Conservation (phyloP, 1,140 invertebrate genomes). For the Triops longicaudatus region DNA sequence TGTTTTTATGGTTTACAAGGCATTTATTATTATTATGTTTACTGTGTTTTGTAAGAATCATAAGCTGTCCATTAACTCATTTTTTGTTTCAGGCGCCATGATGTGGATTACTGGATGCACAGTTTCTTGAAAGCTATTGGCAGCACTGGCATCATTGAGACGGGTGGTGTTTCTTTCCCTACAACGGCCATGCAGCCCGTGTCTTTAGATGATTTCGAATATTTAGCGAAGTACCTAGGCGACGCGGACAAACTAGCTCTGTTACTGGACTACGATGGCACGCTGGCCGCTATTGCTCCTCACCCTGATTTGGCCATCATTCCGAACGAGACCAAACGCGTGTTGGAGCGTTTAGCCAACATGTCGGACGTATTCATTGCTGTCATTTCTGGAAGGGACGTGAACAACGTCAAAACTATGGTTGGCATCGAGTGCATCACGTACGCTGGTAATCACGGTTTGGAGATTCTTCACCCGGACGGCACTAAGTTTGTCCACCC, state of each 20-base stretch:
- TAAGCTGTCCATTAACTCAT: too few species aligned
- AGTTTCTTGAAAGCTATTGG: conserved; percentile 63
- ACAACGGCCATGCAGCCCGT: conserved; percentile 63
- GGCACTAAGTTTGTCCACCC: conserved; percentile 83
- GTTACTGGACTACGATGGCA: conserved; percentile 81
- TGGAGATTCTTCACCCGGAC: conserved; percentile 81
- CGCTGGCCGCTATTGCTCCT: conserved; percentile 74
- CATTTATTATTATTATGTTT: too few species aligned
- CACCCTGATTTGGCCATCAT: conserved; percentile 79
- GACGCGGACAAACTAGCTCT: conserved; percentile 74
- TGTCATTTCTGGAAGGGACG: conserved; percentile 74
- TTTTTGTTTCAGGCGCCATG: conserved; percentile 42
- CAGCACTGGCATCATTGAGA: conserved; percentile 16
- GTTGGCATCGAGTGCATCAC: conserved; percentile 81
- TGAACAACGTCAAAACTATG: conserved; percentile 81
- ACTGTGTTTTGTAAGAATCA: too few species aligned
- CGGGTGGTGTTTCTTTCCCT: background rate
- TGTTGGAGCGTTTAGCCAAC: conserved; percentile 72
- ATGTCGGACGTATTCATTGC: conserved; percentile 80
- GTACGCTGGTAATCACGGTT: conserved; percentile 80
- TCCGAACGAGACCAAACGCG: conserved; percentile 69
- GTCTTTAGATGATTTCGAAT: conserved; percentile 78
- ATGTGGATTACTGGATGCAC: conserved; percentile 83
- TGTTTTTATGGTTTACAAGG: too few species aligned
- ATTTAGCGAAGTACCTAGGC: conserved; percentile 75